Conservation (phyloP, 2,797 vertebrate genomes). For the Orientallactaga sibirica region DNA sequence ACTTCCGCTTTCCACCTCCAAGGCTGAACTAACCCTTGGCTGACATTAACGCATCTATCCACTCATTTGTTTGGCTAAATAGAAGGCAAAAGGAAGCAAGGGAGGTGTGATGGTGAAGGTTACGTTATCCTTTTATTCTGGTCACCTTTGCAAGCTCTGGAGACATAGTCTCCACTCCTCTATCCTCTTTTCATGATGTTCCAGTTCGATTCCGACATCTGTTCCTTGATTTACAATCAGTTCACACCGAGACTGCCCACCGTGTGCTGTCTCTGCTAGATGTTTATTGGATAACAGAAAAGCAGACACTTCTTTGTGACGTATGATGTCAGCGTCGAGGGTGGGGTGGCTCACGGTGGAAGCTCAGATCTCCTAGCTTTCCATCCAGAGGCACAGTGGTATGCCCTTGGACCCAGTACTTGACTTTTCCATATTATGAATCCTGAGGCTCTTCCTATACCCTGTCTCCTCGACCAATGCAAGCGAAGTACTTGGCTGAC, state of each 20-base stretch:
- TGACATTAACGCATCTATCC: neutral
- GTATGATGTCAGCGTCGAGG: neutral
- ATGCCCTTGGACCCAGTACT: neutral
- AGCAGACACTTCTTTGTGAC: neutral
- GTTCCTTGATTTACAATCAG: neutral
- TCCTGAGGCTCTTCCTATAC: conserved; percentile 11
- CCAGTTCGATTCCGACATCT: neutral
- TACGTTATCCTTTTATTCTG: neutral
- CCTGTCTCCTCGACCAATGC: neutral
- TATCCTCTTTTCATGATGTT: fast-evolving
- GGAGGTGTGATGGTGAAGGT: fast-evolving
- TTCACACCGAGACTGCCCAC: neutral
- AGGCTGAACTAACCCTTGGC: neutral
- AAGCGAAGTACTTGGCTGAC: neutral
- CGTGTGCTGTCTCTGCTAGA: neutral
- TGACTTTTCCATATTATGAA: conserved; percentile 6
- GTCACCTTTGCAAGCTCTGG: neutral
- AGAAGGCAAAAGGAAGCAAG: neutral
- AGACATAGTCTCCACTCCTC: neutral
- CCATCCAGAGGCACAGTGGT: neutral
- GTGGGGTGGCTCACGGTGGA: neutral
- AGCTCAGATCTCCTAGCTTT: neutral
- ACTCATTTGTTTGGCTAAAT: neutral
- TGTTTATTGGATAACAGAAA: neutral
- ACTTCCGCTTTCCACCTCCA: neutral